A percentile compares a stretch with the other conserved stretches of the same genome.
These are phyloP conservation scores for Plumapathes pennacea DNA, from an alignment of 92 coral and sea anemone species.

Conservation along the genomic window DNA sequence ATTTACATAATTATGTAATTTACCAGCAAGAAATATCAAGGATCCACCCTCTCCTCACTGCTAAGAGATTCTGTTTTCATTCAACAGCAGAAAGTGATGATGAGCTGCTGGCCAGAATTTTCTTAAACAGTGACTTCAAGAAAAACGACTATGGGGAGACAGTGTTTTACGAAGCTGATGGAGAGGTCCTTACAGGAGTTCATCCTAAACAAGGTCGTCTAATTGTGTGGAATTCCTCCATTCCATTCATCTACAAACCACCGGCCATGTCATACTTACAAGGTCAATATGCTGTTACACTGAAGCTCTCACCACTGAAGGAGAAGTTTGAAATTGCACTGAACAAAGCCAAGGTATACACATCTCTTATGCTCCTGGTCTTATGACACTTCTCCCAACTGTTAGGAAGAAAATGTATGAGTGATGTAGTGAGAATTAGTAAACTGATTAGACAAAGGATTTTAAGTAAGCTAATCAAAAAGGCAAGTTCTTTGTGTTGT, in stretches of 20 bases:
- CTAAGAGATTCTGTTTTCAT: no score
- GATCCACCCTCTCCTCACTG: no score
- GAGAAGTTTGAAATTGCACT: constrained; percentile 53
- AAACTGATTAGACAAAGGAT: no score
- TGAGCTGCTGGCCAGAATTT: constrained; percentile 64
- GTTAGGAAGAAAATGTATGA: no score
- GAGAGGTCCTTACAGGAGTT: constrained; percentile 76
- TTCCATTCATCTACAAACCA: constrained; percentile 76
- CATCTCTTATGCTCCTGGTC: no score
- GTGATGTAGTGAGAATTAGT: no score
- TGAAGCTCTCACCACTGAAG: constrained; percentile 62
- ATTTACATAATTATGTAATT: no score
- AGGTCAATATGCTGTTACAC: constrained; percentile 70
- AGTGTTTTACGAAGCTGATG: constrained; percentile 65
- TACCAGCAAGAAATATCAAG: no score
- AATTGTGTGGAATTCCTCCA: constrained; percentile 75
- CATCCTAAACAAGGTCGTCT: constrained; percentile 76
- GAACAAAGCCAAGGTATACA: constrained; percentile 50
- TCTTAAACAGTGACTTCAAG: constrained; percentile 68
- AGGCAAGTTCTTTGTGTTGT: no score
- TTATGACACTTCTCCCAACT: no score
- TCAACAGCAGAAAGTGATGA: no score
- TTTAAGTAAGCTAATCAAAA: no score
- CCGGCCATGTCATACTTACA: constrained; percentile 86
- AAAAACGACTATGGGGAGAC: constrained; percentile 95